These are phyloP conservation scores for Clepsis dumicolana DNA, from an alignment of 2,888 invertebrate genomes.

Conservation along the genomic window DNA sequence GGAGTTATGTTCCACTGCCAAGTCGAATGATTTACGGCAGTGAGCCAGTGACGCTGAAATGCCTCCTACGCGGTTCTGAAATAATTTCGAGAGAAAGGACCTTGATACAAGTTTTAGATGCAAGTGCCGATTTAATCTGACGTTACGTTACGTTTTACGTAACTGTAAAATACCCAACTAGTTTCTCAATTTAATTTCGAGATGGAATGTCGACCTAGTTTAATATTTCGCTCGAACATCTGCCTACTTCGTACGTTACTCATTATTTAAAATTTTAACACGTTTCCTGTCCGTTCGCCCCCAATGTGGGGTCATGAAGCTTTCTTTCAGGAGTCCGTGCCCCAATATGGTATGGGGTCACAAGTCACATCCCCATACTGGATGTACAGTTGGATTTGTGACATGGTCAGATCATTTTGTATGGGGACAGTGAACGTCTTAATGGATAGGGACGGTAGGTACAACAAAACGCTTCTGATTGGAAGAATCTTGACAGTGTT, in stretches of 20 bases:
- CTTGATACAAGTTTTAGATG: constrained; percentile 34
- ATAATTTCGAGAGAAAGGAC: constrained; percentile 28
- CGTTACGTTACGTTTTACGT: constrained; percentile 35
- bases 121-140: constrained; percentile 17
- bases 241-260: not conserved
- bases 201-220: constrained; percentile 13
- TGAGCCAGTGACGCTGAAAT: constrained; percentile 15
- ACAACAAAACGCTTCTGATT: no score
- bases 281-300: no score
- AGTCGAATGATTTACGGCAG: constrained; percentile 28
- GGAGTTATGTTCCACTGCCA: constrained; percentile 24
- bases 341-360: no score
- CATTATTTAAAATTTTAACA: no score
- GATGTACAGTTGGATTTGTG: no score
- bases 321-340: no score
- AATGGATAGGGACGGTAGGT: not conserved
- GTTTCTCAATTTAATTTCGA: constrained; percentile 16
- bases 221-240: not conserved
- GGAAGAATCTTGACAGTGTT: no score
- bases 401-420: no score
- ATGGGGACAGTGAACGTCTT: no score
- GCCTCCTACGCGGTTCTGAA: constrained; percentile 39
- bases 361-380: no score
- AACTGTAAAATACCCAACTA: constrained; percentile 16
- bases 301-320: no score